A percentile compares a stretch with the other conserved stretches of the same genome.
These are phyloP conservation scores for Pangasianodon gigas DNA, from an alignment of 2,113 vertebrate genomes.

Conservation along the genomic window DNA sequence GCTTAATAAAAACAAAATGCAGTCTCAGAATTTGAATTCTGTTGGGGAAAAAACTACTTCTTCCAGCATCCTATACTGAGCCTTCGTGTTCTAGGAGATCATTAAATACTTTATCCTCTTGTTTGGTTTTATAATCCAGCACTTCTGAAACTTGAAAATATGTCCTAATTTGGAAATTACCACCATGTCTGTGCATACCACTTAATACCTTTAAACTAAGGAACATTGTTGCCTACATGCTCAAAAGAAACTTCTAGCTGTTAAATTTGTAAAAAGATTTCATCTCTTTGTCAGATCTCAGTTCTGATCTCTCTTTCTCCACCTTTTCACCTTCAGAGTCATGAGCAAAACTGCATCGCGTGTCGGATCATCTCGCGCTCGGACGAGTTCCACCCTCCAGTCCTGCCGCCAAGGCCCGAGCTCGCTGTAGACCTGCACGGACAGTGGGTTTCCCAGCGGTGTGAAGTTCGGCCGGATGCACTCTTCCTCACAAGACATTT, in stretches of 20 bases:
- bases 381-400: conserved; percentile 86
- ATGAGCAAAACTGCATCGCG: conserved; percentile 80
- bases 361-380: conserved; percentile 90
- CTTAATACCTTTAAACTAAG: background rate
- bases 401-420: conserved; percentile 84
- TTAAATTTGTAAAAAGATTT: background rate
- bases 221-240: background rate
- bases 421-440: conserved; percentile 86
- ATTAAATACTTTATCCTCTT: background rate
- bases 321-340: conserved; percentile 76
- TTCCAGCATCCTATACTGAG: background rate
- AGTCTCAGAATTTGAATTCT: background rate
- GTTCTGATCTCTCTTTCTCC: background rate
- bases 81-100: background rate
- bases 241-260: background rate
- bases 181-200: background rate
- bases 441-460: conserved; percentile 95
- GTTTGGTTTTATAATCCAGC: background rate
- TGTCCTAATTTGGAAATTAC: background rate
- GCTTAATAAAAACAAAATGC: background rate
- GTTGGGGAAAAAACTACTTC: background rate
- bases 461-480: conserved; percentile 92
- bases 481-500: conserved; percentile 97
- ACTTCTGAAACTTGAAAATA: background rate
- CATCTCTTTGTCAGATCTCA: background rate